Base-by-base conservation (phyloP, 2,888 invertebrate genomes). In the Galeopsomyia nigrocyanea region DNA sequence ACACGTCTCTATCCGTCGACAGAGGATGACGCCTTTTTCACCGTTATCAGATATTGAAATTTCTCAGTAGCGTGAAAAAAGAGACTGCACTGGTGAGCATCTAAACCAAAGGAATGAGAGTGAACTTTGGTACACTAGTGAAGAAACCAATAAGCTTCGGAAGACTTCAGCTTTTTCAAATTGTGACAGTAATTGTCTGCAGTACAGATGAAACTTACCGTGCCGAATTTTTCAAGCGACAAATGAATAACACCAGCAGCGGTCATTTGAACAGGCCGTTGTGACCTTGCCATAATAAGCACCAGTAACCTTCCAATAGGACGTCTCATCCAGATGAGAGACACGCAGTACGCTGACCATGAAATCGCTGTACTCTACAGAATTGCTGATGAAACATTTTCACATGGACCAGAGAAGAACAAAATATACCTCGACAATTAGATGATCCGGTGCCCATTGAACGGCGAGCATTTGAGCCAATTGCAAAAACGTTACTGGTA, bases 171-270 rank as follows among this genome's bases (percentile, higher is more conserved):
- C n/a, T n/a, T n/a, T n/a, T n/a, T n/a, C n/a, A n/a, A n/a, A n/a
- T n/a, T n/a, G n/a, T n/a, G n/a, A n/a, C n/a, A n/a, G n/a, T n/a
- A n/a, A n/a, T n/a, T n/a, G n/a, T n/a, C n/a, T n/a, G n/a, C n/a
- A n/a, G n/a, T n/a, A n/a, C n/a, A n/a, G n/a, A n/a, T n/a, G 13
- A 49, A 61, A 17, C 57, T n/a, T 57, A 66, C 66, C 21, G 46
- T 39, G n/a, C 66, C 66, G 53, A 66, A 66, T 17, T 49, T 47
- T 46, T 66, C 66, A 55, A 66, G 46, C 3, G 66, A 66, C 17
- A 66, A 19, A 19, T 56, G 46, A 16, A 80, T 66, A 68, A 81
- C 79, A 63, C 79, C 77, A 1, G 80, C 82, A 1, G 80, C 82
- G 10, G 77, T 79, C 26, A 82, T 22, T 2, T 76, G 77, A 16